These are phyloP conservation scores for Pocillopora damicornis DNA, from an alignment of 64 coral and sea anemone species.

Conservation along the genomic window DNA sequence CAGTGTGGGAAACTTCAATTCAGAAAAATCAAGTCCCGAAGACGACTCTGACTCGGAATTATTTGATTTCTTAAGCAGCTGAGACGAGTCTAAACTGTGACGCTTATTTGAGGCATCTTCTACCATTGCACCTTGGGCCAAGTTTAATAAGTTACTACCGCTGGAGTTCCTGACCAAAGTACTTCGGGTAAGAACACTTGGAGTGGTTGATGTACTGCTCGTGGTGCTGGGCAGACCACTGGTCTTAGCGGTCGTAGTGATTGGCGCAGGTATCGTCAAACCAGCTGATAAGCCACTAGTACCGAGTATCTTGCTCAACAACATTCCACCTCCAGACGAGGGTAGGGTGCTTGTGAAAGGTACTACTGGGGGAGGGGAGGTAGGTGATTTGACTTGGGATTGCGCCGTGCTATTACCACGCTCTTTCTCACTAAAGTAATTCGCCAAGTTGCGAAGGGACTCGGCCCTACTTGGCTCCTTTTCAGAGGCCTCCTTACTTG, in stretches of 20 bases:
- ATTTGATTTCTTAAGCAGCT: not conserved
- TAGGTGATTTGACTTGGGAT: not conserved
- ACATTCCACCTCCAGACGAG: slow-evolving; percentile 27
- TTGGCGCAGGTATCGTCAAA: slow-evolving; percentile 52
- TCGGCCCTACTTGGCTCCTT: slow-evolving; percentile 63
- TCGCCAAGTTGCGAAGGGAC: slow-evolving; percentile 69
- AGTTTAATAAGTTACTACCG: slow-evolving; percentile 71
- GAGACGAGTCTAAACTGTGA: slow-evolving; percentile 41
- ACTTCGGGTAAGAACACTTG: slow-evolving; percentile 25
- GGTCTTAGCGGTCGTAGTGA: slow-evolving; percentile 70
- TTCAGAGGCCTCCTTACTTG: slow-evolving; percentile 63
- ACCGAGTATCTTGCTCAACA: slow-evolving; percentile 80
- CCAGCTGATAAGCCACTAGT: slow-evolving; percentile 51
- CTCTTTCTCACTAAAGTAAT: slow-evolving; percentile 94
- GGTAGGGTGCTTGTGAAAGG: slow-evolving; percentile 26
- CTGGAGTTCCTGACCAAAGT: slow-evolving; percentile 64
- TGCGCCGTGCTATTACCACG: slow-evolving; percentile 11
- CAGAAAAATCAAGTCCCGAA: slow-evolving; percentile 9
- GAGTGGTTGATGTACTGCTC: slow-evolving; percentile 42
- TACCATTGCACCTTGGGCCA: slow-evolving; percentile 23
- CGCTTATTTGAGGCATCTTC: slow-evolving; percentile 27
- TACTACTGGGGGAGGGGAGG: slow-evolving; percentile 21
- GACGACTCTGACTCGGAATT: not conserved
- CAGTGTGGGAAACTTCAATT: slow-evolving; percentile 66
- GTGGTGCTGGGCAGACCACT: slow-evolving; percentile 36